Evolutionary conservation across 2,797 vertebrate genomes (phyloP), one percentile per base, ranked within the genome.

Genomic region (Varecia variegata): DNA sequence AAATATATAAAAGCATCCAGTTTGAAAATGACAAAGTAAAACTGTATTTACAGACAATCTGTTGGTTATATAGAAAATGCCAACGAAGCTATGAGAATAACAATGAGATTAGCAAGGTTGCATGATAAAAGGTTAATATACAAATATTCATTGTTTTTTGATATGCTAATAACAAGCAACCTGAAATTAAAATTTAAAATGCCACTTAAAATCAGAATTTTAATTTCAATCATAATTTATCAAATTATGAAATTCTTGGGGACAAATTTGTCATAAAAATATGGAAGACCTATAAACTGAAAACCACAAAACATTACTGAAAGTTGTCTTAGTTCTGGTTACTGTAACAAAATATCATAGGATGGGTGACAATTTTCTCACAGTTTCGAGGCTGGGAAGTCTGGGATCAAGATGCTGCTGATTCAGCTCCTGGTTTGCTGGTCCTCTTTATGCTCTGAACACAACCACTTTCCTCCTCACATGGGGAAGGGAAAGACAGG

Each of bases 131-230:
- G 7, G 3, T 68, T 80, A 54, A 38, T 12, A 30, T 14, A 52
- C 17, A 60, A 30, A 90, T 74, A 45, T 40, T 14, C 68, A 3
- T 27, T 60, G 17, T 35, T 83, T 50, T 54, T 25, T 21, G 76
- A 40, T 81, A 40, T 50, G 12, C 0, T 74, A 58, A 52, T 79
- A 58, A 50, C 11, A 84, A 65, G 21, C 18, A 71, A 47, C n/a
- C 21, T 87, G 38, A 74, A 88, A 93, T 65, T 95, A 6, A 83
- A 93, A 79, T 81, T 70, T 50, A 38, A 88, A 80, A 43, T 87
- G 8, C 32, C 56, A 90, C 13, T 60, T 83, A 50, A 85, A 70
- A 47, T 52, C 62, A 0, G 21, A 56, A 56, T 56, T 56, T 56
- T 56, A 56, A 56, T 56, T 56, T 56, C 18, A 56, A 56, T 23